These are phyloP conservation scores for Camelus dromedarius DNA, from an alignment of 2,113 vertebrate species.

Conservation along the genomic window DNA sequence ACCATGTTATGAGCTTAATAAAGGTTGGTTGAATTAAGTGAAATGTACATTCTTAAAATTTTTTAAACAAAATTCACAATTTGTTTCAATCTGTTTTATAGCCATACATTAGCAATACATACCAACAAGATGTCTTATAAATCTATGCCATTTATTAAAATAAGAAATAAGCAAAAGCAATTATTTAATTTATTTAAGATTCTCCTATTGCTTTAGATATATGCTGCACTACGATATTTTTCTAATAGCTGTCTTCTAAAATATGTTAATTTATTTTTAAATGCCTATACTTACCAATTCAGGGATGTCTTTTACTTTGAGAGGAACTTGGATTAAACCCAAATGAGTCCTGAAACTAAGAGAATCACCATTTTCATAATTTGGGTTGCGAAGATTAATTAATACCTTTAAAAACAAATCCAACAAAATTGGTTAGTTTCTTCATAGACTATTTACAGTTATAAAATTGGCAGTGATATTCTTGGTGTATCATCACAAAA, in stretches of 20 bases:
- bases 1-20: neutral
- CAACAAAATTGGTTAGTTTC: constrained; percentile 75
- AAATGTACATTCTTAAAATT: neutral
- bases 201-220: neutral
- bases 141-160: constrained; percentile 40
- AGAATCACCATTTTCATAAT: constrained; percentile 94
- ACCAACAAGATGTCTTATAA: constrained; percentile 25
- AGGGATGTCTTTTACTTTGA: constrained; percentile 93
- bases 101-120: neutral
- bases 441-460: neutral
- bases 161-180: constrained; percentile 19
- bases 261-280: constrained; percentile 14
- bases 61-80: constrained; percentile 10
- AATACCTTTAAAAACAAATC: constrained; percentile 92
- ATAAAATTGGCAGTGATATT: constrained; percentile 59
- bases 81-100: constrained; percentile 47
- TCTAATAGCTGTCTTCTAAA: constrained; percentile 8
- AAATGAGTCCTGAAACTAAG: constrained; percentile 92
- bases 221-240: neutral
- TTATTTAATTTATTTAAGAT: neutral
- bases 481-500: constrained; percentile 31
- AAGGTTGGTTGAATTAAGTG: constrained; percentile 23
- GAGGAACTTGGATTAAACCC: constrained; percentile 96
- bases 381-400: constrained; percentile 95
- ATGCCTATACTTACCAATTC: constrained; percentile 91